These are phyloP conservation scores for Trissolcus brochymenae DNA, from an alignment of 2,888 invertebrate species.

Conservation along the genomic window DNA sequence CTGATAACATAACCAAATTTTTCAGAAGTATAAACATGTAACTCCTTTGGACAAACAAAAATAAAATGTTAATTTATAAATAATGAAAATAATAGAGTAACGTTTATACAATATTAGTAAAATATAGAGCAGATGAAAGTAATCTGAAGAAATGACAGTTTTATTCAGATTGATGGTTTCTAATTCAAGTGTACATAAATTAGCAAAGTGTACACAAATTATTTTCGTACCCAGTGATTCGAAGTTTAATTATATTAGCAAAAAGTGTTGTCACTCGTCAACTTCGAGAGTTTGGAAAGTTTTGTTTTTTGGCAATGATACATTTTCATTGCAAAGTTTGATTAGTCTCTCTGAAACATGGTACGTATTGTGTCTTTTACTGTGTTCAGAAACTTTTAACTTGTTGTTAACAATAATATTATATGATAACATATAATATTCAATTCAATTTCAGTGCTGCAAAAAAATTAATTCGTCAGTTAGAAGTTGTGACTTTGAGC, in stretches of 20 bases:
- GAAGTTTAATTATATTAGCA: not conserved
- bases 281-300: conserved; percentile 73
- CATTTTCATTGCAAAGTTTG: conserved; percentile 87
- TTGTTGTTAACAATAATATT: too few relatives aligned
- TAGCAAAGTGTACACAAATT: not conserved
- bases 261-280: not conserved
- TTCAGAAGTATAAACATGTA: too few relatives aligned
- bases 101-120: too few relatives aligned
- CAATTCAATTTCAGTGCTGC: conserved; percentile 76
- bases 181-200: not conserved
- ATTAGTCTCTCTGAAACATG: conserved; percentile 82
- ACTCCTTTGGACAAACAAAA: too few relatives aligned
- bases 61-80: too few relatives aligned
- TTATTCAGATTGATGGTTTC: too few relatives aligned
- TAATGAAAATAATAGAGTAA: too few relatives aligned
- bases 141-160: too few relatives aligned
- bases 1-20: too few relatives aligned
- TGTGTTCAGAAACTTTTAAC: too few relatives aligned
- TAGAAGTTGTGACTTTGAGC: conserved; percentile 85
- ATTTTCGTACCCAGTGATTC: not conserved
- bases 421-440: too few relatives aligned
- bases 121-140: too few relatives aligned
- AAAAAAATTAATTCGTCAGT: conserved; percentile 77
- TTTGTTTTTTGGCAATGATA: conserved; percentile 92
- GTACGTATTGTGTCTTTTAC: conserved; percentile 77